Percentiles rank a stretch among this genome's conserved stretches.
phyloP scores from a whole-genome alignment of 2,888 invertebrate genomes.

The Acrocyrtus sp. region DNA sequence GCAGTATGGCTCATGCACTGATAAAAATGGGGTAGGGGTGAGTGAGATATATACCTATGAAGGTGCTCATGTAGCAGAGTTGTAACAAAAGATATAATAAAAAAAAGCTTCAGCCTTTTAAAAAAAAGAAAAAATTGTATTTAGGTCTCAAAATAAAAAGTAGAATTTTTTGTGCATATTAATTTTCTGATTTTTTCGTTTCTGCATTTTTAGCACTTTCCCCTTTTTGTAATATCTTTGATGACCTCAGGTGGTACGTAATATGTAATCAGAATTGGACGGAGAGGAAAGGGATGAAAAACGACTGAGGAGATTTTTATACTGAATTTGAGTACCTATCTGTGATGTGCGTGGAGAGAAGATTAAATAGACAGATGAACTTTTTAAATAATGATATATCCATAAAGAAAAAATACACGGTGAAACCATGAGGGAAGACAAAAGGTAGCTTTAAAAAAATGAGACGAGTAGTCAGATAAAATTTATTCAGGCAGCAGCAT shows the following conservation, averaged over 20 bases:
- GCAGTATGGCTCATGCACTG: no score
- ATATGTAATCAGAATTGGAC: conserved; percentile 18
- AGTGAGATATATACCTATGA: no score
- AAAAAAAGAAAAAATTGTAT: background rate
- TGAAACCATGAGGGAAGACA: background rate
- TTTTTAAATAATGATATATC: background rate
- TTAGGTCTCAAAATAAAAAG: background rate
- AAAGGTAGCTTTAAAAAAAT: background rate
- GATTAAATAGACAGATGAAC: background rate
- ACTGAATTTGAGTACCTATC: background rate
- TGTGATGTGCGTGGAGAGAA: no score
- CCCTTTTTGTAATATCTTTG: background rate
- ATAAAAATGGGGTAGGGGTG: no score
- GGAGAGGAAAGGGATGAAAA: conserved; percentile 17
- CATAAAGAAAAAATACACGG: background rate
- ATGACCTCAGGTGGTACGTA: conserved; percentile 33
- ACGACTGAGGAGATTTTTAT: background rate
- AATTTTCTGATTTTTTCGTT: conserved; percentile 37
- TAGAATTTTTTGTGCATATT: conserved; percentile 38
- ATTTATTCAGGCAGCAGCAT: no score
- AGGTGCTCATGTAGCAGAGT: background rate
- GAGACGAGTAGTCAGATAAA: background rate
- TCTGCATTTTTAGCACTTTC: conserved; percentile 31
- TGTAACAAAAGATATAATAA: background rate
- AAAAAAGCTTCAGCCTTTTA: background rate